A percentile compares a stretch with the other conserved stretches of the same genome.
Conservation (phyloP, 2,113 vertebrate genomes). For the Eolophus roseicapilla region DNA sequence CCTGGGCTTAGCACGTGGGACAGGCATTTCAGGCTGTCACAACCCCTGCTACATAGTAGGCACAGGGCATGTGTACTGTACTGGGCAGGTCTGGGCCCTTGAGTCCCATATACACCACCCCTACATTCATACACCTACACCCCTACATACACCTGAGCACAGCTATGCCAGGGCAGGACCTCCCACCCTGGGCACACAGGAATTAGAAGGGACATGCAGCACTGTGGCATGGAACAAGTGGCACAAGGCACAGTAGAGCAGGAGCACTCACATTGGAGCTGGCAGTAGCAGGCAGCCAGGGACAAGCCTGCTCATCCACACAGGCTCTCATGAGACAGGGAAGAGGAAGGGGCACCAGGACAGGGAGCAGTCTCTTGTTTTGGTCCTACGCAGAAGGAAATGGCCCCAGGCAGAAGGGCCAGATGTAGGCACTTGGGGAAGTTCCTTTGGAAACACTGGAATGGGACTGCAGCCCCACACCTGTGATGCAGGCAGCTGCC, state of each 20-base stretch:
- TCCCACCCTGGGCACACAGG: not conserved
- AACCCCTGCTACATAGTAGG: not conserved
- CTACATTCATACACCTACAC: not conserved
- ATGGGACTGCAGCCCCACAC: conserved; percentile 39
- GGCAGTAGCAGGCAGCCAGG: conserved; percentile 28
- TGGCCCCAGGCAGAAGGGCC: conserved; percentile 38
- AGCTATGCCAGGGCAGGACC: not conserved
- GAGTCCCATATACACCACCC: not conserved
- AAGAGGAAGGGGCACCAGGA: conserved; percentile 47
- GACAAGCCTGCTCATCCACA: not conserved
- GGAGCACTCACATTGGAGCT: conserved; percentile 4
- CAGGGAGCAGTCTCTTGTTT: conserved; percentile 43
- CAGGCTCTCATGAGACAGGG: conserved; percentile 4
- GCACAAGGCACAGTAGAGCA: conserved; percentile 51
- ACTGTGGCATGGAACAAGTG: conserved; percentile 41
- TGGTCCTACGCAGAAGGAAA: conserved; percentile 63
- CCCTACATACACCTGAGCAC: not conserved
- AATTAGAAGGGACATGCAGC: conserved; percentile 15
- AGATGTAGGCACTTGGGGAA: conserved; percentile 70
- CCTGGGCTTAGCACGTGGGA: not conserved
- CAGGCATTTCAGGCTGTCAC: not conserved
- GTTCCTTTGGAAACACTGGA: conserved; percentile 68
- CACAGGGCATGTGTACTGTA: not conserved
- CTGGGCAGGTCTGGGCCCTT: conserved; percentile 19
- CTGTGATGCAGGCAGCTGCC: conserved; percentile 60